These are phyloP conservation scores for Notodonta ziczac DNA, from an alignment of 2,888 invertebrate species.

Conservation along the genomic window DNA sequence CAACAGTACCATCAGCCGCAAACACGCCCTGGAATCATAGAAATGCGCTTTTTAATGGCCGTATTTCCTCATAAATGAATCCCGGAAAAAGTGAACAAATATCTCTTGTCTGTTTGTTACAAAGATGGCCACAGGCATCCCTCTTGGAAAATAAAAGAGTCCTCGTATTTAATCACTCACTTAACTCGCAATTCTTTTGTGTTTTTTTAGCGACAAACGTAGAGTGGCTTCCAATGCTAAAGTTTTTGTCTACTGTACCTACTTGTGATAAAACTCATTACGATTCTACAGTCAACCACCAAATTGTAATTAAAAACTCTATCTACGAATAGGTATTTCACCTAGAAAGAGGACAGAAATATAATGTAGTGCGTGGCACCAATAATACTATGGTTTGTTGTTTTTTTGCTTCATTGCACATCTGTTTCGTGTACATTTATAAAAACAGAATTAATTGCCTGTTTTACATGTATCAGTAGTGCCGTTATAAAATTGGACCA, in stretches of 20 bases:
- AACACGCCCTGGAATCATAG: conserved; percentile 36
- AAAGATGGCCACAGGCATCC: conserved; percentile 27
- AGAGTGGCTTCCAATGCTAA: background rate
- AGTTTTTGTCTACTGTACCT: background rate
- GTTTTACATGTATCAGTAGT: conserved; percentile 7
- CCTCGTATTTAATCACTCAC: conserved; percentile 31
- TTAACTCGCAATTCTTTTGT: conserved; percentile 28
- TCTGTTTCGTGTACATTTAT: conserved; percentile 1
- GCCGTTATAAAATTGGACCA: conserved; percentile 7
- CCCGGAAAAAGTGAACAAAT: conserved; percentile 33
- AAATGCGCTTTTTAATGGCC: conserved; percentile 38
- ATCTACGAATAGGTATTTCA: background rate
- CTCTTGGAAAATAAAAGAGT: conserved; percentile 34
- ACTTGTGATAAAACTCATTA: background rate
- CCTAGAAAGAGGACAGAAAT: background rate
- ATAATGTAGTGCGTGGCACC: background rate
- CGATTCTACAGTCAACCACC: background rate
- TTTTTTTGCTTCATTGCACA: conserved; percentile 4
- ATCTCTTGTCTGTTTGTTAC: conserved; percentile 28
- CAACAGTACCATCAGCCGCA: conserved; percentile 29
- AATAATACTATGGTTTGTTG: background rate
- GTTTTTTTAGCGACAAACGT: conserved; percentile 12
- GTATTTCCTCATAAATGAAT: conserved; percentile 34
- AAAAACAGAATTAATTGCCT: background rate
- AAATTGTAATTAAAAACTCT: conserved; percentile 1